Evolutionary conservation across 2,113 vertebrate genomes (phyloP), one percentile per base, ranked within the genome.

Genomic region (Oriolus oriolus): DNA sequence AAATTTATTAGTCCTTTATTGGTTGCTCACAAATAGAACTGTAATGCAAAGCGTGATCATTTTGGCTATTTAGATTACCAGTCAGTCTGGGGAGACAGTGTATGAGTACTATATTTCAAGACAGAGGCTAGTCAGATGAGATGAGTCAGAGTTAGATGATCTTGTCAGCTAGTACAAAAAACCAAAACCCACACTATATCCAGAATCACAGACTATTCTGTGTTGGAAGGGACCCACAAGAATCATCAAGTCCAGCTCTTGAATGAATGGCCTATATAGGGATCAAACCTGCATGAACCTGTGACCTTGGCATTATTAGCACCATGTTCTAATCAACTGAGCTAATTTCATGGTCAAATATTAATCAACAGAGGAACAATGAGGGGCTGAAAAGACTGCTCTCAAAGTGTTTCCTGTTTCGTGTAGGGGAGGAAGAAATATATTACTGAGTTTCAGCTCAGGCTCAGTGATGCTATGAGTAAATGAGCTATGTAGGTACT

Each of bases 311-410:
- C 88, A 64, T 96, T 97, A 96, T 90, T 96, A 77, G 22, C 41
- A 95, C 94, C 92, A 96, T 65, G 66, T 96, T 97, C 95, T 96
- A 94, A 96, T 89, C 95, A 98, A 96, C 91, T 92, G 95, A 97
- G 91, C 89, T 96, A 94, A 96, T 28, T 53, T 53, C 24, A 45
- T 60, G 27, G 18, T 45, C 45, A 77, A 60, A 60, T 68, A n/a
- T 44, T 39, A 66, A 80, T 28, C 24, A 45, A 24, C 44, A 84
- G 18, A 82, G 26, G 89, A 94, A 75, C 9, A 87, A 20, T 9
- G 27, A 39, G 37, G 1, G 10, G 6, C 33, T 71, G 70, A 39
- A 75, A 79, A 75, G 23, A 22, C 10, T 71, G 18, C 35, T 86
- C 45, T 56, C 35, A 41, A 69, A 50, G 16, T 21, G 4, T 47